Percentiles rank a stretch among this genome's conserved stretches.
Conservation (phyloP, 2,113 vertebrate species). For the Bos javanicus region DNA sequence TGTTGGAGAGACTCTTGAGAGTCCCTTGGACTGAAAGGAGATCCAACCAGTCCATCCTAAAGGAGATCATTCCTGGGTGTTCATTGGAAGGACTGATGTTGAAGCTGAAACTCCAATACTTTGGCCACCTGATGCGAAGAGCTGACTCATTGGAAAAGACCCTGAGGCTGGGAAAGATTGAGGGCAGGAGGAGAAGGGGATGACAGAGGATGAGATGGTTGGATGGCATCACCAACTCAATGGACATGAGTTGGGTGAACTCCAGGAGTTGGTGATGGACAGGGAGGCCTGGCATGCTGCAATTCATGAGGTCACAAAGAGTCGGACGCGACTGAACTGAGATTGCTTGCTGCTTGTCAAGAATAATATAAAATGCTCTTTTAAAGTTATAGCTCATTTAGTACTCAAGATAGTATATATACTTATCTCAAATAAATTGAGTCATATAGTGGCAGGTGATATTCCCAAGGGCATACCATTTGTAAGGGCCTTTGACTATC, state of each 20-base stretch:
- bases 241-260: neutral
- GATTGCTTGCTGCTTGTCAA: neutral
- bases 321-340: accelerated
- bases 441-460: neutral
- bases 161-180: neutral
- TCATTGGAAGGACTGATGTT: neutral
- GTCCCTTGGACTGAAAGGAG: neutral
- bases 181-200: neutral
- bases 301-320: neutral
- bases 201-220: neutral
- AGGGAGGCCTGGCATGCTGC: neutral
- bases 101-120: neutral
- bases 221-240: neutral
- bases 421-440: neutral
- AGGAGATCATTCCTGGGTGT: neutral
- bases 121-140: neutral
- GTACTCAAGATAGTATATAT: neutral
- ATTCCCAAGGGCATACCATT: neutral
- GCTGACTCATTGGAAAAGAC: neutral
- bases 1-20: neutral
- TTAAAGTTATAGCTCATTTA: neutral
- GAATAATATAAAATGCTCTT: neutral
- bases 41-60: neutral
- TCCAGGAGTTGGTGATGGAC: neutral
- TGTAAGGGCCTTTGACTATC: neutral